A percentile compares a stretch with the other conserved stretches of the same genome.
These are phyloP conservation scores for Antennarius striatus DNA, from an alignment of 2,113 vertebrate genomes.

Conservation along the genomic window DNA sequence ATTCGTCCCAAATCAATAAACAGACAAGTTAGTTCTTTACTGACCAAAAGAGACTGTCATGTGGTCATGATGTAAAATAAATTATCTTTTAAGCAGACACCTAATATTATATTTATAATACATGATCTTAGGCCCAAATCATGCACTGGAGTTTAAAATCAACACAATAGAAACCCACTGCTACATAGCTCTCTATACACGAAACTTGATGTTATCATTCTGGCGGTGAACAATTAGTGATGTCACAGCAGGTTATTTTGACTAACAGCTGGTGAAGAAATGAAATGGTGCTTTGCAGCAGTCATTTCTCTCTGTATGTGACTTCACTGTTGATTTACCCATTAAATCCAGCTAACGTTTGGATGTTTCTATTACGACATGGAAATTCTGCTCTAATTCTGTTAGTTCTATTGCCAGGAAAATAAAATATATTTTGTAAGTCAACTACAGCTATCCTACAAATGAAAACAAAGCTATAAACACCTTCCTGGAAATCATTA, in stretches of 20 bases:
- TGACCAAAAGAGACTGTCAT: background rate
- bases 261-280: conserved; percentile 11
- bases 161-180: too few species aligned
- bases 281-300: background rate
- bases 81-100: background rate
- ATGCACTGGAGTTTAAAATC: too few species aligned
- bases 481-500: background rate
- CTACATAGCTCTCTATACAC: background rate
- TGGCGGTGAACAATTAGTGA: background rate
- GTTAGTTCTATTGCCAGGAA: too few species aligned
- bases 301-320: background rate
- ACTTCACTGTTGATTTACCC: conserved; percentile 9
- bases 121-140: too few species aligned
- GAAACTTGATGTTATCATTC: background rate
- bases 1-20: conserved; percentile 26
- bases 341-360: background rate
- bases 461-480: background rate
- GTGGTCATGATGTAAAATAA: background rate
- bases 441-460: too few species aligned
- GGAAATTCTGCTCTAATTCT: conserved; percentile 2
- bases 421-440: too few species aligned
- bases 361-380: background rate
- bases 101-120: background rate
- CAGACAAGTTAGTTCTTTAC: conserved; percentile 4
- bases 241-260: background rate